Percentiles rank a stretch among this genome's conserved stretches.
Evolutionary conservation across 2,888 invertebrate species (phyloP).

Genomic region (Drosophila bunnanda): DNA sequence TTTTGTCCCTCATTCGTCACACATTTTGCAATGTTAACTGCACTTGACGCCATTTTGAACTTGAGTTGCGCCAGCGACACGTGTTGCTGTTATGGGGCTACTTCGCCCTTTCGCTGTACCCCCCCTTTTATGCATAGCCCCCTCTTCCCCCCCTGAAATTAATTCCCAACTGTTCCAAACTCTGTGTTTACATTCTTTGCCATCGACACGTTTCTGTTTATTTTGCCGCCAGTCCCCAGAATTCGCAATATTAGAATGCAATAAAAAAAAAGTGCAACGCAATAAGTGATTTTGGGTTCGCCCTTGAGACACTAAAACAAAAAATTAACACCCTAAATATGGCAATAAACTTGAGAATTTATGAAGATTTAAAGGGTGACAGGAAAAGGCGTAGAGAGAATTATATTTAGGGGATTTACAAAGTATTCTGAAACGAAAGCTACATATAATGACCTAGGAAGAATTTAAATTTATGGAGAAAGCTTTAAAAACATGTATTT

Average conservation of each 20-base stretch:
- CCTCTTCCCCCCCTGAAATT: not conserved
- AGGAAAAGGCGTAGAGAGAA: not conserved
- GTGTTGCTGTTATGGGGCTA: conserved; percentile 45
- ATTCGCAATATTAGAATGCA: conserved; percentile 21
- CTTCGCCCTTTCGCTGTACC: not conserved
- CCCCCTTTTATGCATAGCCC: not conserved
- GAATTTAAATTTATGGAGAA: not conserved
- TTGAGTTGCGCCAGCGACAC: conserved; percentile 67
- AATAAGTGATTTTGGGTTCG: conserved; percentile 13
- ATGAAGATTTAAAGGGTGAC: not conserved
- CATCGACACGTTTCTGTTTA: conserved; percentile 38
- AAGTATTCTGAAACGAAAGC: not conserved
- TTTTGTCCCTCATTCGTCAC: conserved; percentile 43
- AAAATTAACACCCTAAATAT: not conserved
- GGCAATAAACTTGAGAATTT: not conserved
- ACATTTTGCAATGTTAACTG: conserved; percentile 41
- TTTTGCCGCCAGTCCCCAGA: conserved; percentile 16
- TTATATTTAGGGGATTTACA: not conserved
- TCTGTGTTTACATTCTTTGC: conserved; percentile 46
- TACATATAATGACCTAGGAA: not conserved
- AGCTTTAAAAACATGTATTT: not conserved
- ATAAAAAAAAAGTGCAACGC: conserved; percentile 33
- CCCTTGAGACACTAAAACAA: conserved; percentile 1
- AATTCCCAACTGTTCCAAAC: not conserved
- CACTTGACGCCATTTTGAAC: conserved; percentile 67